These are phyloP conservation scores for human (Homo sapiens) DNA, from an alignment of 2,113 vertebrate genomes.

Conservation along the genomic window DNA sequence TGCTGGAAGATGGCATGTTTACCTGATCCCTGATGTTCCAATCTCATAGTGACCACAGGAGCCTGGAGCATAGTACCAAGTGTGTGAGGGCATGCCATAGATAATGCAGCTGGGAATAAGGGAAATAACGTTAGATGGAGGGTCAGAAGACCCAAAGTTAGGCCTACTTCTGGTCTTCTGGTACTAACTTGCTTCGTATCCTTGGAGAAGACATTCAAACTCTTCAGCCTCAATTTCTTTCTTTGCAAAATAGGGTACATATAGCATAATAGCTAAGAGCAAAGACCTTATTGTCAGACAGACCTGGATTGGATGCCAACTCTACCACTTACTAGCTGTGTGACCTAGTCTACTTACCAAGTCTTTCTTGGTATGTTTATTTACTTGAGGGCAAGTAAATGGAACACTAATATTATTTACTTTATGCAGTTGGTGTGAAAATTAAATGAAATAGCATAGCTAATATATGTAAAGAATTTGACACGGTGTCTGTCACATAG, in stretches of 20 bases:
- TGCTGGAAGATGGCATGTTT: conserved; percentile 34
- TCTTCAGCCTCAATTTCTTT: conserved; percentile 27
- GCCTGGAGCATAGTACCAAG: background rate
- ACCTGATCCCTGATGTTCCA: background rate
- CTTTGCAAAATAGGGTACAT: conserved; percentile 13
- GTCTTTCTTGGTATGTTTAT: background rate
- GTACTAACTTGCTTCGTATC: conserved; percentile 31
- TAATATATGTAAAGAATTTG: conserved; percentile 20
- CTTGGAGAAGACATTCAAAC: background rate
- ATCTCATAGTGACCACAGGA: background rate
- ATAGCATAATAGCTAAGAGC: background rate
- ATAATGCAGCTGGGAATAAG: conserved; percentile 15
- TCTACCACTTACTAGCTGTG: background rate
- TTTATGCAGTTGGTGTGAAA: background rate
- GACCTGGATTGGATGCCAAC: background rate
- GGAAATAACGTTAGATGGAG: background rate
- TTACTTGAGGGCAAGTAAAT: background rate
- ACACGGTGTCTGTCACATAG: background rate
- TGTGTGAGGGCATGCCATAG: background rate
- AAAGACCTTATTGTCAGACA: background rate
- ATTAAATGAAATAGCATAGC: conserved; percentile 8
- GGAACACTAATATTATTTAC: background rate
- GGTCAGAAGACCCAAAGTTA: conserved; percentile 24
- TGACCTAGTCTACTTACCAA: background rate
- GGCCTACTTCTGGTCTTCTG: background rate